These are phyloP conservation scores for Tichodroma muraria DNA, from an alignment of 2,113 vertebrate genomes.

Conservation along the genomic window DNA sequence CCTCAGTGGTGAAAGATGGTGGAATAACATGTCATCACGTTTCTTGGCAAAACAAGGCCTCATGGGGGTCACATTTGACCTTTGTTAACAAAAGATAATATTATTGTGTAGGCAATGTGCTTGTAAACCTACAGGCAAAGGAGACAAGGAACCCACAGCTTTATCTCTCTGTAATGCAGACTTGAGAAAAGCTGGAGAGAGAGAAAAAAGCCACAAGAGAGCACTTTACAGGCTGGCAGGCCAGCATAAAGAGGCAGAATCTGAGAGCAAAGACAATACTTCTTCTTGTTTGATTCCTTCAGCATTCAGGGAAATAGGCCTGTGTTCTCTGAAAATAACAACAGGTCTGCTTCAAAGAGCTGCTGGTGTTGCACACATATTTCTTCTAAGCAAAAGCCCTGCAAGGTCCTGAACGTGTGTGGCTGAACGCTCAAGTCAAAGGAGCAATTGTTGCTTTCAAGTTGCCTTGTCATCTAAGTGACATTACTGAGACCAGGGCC, in stretches of 20 bases:
- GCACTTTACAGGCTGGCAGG: not conserved
- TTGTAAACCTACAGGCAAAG: not conserved
- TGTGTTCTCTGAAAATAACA: not conserved
- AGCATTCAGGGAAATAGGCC: not conserved
- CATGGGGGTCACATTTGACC: not conserved
- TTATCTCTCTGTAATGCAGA: not conserved
- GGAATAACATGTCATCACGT: not conserved
- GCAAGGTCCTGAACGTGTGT: not conserved
- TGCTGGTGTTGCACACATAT: not conserved
- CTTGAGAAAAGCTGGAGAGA: not conserved
- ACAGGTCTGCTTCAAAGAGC: not conserved
- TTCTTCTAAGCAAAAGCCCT: not conserved
- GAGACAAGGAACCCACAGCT: not conserved
- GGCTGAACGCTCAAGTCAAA: not conserved
- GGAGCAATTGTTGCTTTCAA: not conserved
- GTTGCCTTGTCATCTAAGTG: not conserved
- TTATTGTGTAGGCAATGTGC: not conserved
- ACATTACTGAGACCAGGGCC: not conserved
- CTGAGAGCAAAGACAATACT: not conserved
- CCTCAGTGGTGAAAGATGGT: not conserved
- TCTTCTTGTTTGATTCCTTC: not conserved
- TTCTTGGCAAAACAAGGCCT: not conserved
- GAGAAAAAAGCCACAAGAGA: not conserved
- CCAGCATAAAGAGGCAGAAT: not conserved
- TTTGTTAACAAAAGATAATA: not conserved